A percentile compares a stretch with the other conserved stretches of the same genome.
Conservation (phyloP, 1,140 invertebrate species). For the Drosophila nasuta region DNA sequence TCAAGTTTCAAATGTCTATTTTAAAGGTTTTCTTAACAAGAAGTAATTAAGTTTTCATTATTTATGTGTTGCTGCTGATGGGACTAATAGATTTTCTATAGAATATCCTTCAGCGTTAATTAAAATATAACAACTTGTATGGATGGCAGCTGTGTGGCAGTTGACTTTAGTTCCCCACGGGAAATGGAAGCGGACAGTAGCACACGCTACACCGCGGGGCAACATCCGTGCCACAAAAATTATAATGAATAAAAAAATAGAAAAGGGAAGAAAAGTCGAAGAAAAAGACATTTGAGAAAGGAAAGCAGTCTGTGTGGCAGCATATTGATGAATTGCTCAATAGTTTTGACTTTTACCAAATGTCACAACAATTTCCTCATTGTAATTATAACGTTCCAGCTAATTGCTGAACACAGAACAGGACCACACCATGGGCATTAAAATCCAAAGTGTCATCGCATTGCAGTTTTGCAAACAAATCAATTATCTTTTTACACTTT, state of each 20-base stretch:
- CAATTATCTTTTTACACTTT: conserved; percentile 62
- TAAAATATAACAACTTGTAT: background rate
- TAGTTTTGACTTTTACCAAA: conserved; percentile 58
- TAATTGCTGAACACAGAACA: conserved; percentile 46
- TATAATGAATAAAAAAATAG: background rate
- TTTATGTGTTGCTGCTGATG: no score
- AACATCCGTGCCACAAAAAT: conserved; percentile 50
- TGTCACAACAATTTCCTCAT: conserved; percentile 68
- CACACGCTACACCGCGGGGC: conserved; percentile 72
- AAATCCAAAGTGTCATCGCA: conserved; percentile 74
- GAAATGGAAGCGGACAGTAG: conserved; percentile 48
- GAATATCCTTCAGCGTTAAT: background rate
- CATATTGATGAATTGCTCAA: conserved; percentile 66
- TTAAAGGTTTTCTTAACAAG: no score
- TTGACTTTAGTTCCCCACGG: background rate
- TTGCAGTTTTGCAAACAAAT: conserved; percentile 77
- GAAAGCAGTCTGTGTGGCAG: conserved; percentile 58
- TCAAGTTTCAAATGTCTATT: no score
- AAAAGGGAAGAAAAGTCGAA: conserved; percentile 15
- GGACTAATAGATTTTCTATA: no score
- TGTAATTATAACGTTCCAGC: conserved; percentile 57
- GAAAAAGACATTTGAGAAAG: conserved; percentile 39
- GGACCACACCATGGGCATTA: conserved; percentile 66
- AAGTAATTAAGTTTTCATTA: no score
- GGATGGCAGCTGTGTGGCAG: background rate